Evolutionary conservation across 2,888 invertebrate species (phyloP).

Genomic region (Idaea biselata): DNA sequence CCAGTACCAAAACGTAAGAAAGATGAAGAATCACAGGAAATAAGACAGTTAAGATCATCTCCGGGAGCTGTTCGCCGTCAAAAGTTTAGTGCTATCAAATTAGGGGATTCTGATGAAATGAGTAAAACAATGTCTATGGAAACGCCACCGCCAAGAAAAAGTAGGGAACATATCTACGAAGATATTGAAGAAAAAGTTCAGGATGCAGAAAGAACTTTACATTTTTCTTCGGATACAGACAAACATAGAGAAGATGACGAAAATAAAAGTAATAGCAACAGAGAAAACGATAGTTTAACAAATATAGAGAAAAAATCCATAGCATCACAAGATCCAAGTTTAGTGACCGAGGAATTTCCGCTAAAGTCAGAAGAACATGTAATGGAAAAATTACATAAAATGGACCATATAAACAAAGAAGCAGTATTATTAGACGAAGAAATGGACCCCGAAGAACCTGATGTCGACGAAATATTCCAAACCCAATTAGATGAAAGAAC

Average conservation of each 20-base stretch:
- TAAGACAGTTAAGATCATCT: constrained; percentile 81
- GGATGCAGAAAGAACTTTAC: constrained; percentile 64
- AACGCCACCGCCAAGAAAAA: constrained; percentile 71
- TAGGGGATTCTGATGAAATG: constrained; percentile 76
- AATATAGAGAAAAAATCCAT: constrained; percentile 64
- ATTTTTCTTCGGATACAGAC: constrained; percentile 63
- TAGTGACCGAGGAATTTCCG: constrained; percentile 62
- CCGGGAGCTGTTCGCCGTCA: constrained; percentile 81
- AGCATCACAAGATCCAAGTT: constrained; percentile 72
- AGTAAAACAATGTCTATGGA: constrained; percentile 69
- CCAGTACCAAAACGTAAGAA: constrained; percentile 68
- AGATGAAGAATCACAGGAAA: constrained; percentile 80
- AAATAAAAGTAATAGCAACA: constrained; percentile 52
- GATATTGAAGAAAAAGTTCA: constrained; percentile 77
- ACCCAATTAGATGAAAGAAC: constrained; percentile 63
- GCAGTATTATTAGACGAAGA: constrained; percentile 63
- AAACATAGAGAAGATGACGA: constrained; percentile 49
- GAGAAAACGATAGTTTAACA: constrained; percentile 69
- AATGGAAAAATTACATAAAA: constrained; percentile 71
- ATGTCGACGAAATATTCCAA: constrained; percentile 69
- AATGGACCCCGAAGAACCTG: constrained; percentile 67
- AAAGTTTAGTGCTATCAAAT: constrained; percentile 73
- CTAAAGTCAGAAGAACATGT: constrained; percentile 62
- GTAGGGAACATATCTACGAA: constrained; percentile 83
- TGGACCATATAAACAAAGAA: constrained; percentile 56